A percentile compares a stretch with the other conserved stretches of the same genome.
Conservation (phyloP, 1,140 invertebrate species). For the Drosophila equinoxialis region DNA sequence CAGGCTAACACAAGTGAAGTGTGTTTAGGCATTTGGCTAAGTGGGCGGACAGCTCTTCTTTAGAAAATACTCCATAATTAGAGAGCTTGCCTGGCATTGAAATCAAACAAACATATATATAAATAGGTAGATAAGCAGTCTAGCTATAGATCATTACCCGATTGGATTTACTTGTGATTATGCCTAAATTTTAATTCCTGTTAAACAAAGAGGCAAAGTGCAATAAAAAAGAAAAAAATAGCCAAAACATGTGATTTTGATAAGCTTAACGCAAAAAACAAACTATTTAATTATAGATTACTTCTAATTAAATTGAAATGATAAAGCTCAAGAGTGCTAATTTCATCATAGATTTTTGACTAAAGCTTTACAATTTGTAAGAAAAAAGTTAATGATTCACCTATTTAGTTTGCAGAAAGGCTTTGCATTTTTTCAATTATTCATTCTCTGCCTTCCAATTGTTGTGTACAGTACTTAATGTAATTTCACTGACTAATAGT, state of each 20-base stretch:
- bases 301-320: conserved; percentile 3
- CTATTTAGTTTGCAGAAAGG: too few species aligned
- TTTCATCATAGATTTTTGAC: too few species aligned
- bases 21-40: conserved; percentile 5
- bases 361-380: too few species aligned
- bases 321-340: background rate
- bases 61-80: conserved; percentile 3
- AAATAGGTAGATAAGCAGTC: background rate
- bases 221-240: background rate
- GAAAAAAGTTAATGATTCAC: too few species aligned
- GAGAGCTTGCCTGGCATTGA: background rate
- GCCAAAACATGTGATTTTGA: background rate
- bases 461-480: too few species aligned
- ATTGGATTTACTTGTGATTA: conserved; percentile 7
- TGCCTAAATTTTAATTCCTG: background rate
- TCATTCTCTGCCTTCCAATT: too few species aligned
- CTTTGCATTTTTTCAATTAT: too few species aligned
- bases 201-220: background rate
- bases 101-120: background rate
- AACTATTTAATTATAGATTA: conserved; percentile 7
- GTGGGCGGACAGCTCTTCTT: conserved; percentile 15
- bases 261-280: background rate
- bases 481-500: too few species aligned
- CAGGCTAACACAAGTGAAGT: conserved; percentile 7
- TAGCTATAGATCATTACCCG: too few species aligned